Conservation (phyloP, 2,113 vertebrate species). For the Numida meleagris region DNA sequence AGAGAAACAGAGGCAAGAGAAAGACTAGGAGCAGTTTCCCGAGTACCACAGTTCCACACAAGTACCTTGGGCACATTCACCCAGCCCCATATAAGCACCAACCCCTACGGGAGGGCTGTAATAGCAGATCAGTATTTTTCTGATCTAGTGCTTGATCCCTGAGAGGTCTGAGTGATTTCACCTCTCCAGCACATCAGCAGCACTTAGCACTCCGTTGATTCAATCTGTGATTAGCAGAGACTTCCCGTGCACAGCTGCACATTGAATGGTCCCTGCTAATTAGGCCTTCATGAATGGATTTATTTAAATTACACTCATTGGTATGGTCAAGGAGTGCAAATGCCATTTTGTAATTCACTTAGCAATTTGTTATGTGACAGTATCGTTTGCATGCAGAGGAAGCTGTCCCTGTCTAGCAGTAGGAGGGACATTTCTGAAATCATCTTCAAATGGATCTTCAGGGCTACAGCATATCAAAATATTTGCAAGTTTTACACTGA, state of each 20-base stretch:
- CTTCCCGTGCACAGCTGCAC: not conserved
- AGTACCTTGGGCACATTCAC: not conserved
- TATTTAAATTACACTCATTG: slow-evolving; percentile 42
- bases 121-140: not conserved
- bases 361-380: not conserved
- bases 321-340: not conserved
- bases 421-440: not conserved
- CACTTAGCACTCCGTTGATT: not conserved
- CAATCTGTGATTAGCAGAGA: not conserved
- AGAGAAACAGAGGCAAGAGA: not conserved
- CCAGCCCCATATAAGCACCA: not conserved
- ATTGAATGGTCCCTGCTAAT: slow-evolving; percentile 21
- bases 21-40: not conserved
- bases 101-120: not conserved
- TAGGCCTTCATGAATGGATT: slow-evolving; percentile 15
- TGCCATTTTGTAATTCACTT: not conserved
- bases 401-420: not conserved
- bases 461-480: not conserved
- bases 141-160: not conserved
- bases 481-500: not conserved
- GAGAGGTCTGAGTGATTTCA: not conserved
- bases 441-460: not conserved
- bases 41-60: not conserved
- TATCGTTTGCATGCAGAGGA: not conserved
- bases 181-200: not conserved